phyloP scores from a whole-genome alignment of 2,113 vertebrate species.

The Anguilla rostrata region DNA sequence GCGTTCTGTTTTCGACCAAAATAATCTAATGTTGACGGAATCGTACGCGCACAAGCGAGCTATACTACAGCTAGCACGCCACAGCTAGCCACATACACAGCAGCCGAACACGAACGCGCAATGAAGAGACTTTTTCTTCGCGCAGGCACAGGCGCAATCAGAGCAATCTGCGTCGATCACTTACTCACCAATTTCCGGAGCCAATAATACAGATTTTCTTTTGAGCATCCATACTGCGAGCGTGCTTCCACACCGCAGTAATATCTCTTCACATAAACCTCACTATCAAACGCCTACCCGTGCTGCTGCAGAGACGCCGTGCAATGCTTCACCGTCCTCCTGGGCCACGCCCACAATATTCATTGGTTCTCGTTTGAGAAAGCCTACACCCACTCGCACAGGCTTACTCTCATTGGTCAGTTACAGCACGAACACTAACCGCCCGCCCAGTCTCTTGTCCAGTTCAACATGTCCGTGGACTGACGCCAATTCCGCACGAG shows the following conservation, averaged over 20 bases:
- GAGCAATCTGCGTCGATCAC: conserved; percentile 24
- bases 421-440: not conserved
- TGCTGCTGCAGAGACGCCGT: not conserved
- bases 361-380: conserved; percentile 54
- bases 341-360: conserved; percentile 12
- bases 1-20: too few relatives aligned
- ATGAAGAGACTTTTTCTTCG: not conserved
- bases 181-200: conserved; percentile 94
- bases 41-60: not conserved
- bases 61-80: not conserved
- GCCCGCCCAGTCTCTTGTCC: not conserved
- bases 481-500: not conserved
- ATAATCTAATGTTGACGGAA: too few relatives aligned
- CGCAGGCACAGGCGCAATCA: not conserved
- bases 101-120: not conserved
- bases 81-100: not conserved
- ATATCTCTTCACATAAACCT: not conserved
- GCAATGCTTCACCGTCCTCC: not conserved
- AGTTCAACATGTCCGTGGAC: not conserved
- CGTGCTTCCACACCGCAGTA: not conserved
- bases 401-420: not conserved
- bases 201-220: conserved; percentile 91
- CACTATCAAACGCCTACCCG: not conserved
- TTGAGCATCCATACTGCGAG: conserved; percentile 60
- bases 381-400: conserved; percentile 49